Conservation (phyloP, 1,140 invertebrate species). For the Leptinotarsa defecta region DNA sequence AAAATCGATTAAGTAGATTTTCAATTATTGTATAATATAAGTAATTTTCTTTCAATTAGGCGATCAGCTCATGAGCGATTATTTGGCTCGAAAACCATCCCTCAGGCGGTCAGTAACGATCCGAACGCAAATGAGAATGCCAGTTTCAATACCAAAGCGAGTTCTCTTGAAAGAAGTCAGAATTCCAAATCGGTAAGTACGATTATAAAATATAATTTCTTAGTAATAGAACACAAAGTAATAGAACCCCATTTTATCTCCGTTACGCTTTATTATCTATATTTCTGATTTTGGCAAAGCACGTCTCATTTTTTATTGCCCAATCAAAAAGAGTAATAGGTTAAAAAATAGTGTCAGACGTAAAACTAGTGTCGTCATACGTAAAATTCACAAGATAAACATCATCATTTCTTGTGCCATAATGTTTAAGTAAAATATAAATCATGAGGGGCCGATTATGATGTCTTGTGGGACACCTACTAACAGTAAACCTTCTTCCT, state of each 20-base stretch:
- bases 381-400: too few relatives aligned
- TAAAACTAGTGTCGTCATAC: too few relatives aligned
- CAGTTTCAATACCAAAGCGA: constrained; percentile 47
- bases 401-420: too few relatives aligned
- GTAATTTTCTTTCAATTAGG: constrained; percentile 34
- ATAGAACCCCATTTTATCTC: too few relatives aligned
- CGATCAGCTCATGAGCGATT: constrained; percentile 65
- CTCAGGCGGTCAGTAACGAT: constrained; percentile 36
- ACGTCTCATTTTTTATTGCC: too few relatives aligned
- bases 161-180: constrained; percentile 63
- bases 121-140: constrained; percentile 34
- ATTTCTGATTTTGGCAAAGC: too few relatives aligned
- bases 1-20: background rate
- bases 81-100: constrained; percentile 59
- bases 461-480: background rate
- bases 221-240: too few relatives aligned
- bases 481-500: background rate
- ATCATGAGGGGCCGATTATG: background rate
- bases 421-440: background rate
- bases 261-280: too few relatives aligned
- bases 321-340: too few relatives aligned
- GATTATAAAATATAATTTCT: too few relatives aligned
- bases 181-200: constrained; percentile 62
- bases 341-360: too few relatives aligned
- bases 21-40: background rate